Percentiles rank a stretch among this genome's conserved stretches.
Evolutionary conservation across 2,888 invertebrate species (phyloP).

Genomic region (Notocelia uddmanniana): DNA sequence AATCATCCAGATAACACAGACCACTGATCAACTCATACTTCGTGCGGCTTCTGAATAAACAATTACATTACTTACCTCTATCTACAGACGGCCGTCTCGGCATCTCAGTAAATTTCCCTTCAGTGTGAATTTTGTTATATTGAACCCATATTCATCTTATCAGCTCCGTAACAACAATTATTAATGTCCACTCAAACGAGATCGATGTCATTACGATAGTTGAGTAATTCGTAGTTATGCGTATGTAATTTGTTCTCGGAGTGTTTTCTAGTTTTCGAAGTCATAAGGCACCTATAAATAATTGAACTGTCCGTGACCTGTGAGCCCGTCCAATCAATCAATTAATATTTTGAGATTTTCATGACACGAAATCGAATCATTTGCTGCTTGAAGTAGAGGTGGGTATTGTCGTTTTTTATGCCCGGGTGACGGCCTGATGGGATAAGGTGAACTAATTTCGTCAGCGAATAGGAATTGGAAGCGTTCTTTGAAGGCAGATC

Average conservation of each 20-base stretch:
- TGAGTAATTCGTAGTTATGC: constrained; percentile 36
- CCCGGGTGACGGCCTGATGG: background rate
- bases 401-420: constrained; percentile 1
- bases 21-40: constrained; percentile 9
- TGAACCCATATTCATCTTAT: constrained; percentile 65
- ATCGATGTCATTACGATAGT: constrained; percentile 43
- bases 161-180: constrained; percentile 62
- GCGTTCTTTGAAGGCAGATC: constrained; percentile 1
- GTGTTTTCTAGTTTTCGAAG: constrained; percentile 58
- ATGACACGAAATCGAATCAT: constrained; percentile 56
- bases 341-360: constrained; percentile 77
- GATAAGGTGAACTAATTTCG: background rate
- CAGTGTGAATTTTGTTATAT: constrained; percentile 67
- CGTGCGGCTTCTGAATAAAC: constrained; percentile 21
- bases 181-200: constrained; percentile 48
- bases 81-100: constrained; percentile 52
- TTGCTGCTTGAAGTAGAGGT: background rate
- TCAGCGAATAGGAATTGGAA: background rate
- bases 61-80: constrained; percentile 46
- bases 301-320: constrained; percentile 78
- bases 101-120: constrained; percentile 69
- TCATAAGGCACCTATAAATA: constrained; percentile 67
- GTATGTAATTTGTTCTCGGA: constrained; percentile 7
- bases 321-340: constrained; percentile 72
- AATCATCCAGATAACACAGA: constrained; percentile 8